Percentiles rank a stretch among this genome's conserved stretches.
Conservation (phyloP, 2,113 vertebrate species). For the Sinocyclocheilus anshuiensis region DNA sequence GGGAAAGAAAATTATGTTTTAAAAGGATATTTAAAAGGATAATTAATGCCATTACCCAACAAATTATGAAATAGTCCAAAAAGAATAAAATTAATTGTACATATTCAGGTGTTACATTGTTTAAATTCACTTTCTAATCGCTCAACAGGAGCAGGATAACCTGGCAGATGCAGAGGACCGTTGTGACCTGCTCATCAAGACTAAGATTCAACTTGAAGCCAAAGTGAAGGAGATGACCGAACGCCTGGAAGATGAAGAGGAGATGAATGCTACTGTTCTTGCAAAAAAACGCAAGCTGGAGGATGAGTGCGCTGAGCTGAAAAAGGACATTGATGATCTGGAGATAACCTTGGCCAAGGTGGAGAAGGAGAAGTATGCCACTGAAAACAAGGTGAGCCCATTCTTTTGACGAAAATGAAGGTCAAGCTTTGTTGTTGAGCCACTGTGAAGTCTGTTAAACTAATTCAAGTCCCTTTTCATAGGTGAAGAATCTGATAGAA, state of each 20-base stretch:
- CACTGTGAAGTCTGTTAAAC: neutral
- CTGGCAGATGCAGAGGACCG: constrained; percentile 90
- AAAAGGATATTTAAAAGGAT: neutral
- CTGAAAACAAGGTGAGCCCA: constrained; percentile 87
- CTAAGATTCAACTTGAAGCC: constrained; percentile 91
- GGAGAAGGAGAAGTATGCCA: constrained; percentile 95
- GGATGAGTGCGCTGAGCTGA: constrained; percentile 89
- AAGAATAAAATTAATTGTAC: neutral
- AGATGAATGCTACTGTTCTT: constrained; percentile 82
- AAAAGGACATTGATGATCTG: constrained; percentile 93
- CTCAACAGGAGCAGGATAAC: constrained; percentile 89
- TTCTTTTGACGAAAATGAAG: neutral
- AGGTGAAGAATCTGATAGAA: constrained; percentile 95
- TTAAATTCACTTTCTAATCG: neutral
- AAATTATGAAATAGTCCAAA: neutral
- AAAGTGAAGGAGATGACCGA: constrained; percentile 88
- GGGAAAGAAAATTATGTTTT: neutral
- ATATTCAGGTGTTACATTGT: neutral
- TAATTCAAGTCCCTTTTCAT: constrained; percentile 16
- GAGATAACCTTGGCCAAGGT: constrained; percentile 91
- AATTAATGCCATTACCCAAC: neutral
- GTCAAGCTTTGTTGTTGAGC: neutral
- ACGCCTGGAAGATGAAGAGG: constrained; percentile 90
- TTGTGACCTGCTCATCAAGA: constrained; percentile 91
- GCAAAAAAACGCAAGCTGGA: constrained; percentile 90